These are phyloP conservation scores for Cynopterus brachyotis DNA, from an alignment of 2,113 vertebrate genomes.

Conservation along the genomic window DNA sequence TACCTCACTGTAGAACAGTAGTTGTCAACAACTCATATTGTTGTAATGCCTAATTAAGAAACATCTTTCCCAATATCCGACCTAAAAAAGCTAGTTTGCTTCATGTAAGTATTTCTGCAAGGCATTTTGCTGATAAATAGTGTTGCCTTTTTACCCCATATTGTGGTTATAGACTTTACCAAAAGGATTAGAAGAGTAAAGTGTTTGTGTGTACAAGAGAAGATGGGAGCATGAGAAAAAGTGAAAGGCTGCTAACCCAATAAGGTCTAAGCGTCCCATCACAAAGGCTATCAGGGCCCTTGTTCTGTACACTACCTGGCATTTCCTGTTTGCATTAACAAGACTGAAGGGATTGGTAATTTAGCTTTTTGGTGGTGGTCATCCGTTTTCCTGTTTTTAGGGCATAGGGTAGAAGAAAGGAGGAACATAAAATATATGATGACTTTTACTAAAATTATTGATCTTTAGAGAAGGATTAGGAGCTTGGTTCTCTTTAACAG, in stretches of 20 bases:
- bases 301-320: background rate
- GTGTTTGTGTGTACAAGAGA: background rate
- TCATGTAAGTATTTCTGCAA: background rate
- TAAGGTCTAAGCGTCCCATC: background rate
- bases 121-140: background rate
- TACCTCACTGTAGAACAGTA: conserved; percentile 6
- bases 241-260: background rate
- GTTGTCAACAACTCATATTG: background rate
- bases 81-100: background rate
- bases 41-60: conserved; percentile 15
- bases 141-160: background rate
- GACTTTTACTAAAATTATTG: conserved; percentile 13
- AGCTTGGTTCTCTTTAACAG: conserved; percentile 38
- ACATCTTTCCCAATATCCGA: background rate
- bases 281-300: background rate
- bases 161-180: background rate
- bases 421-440: background rate
- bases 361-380: background rate
- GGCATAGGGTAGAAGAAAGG: background rate
- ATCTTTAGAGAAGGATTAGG: background rate
- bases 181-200: background rate
- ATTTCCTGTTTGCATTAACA: background rate
- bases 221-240: background rate
- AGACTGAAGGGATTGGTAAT: background rate
- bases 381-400: background rate